Base-by-base conservation (phyloP, 2,888 invertebrate genomes). In the Magallana nippona region DNA sequence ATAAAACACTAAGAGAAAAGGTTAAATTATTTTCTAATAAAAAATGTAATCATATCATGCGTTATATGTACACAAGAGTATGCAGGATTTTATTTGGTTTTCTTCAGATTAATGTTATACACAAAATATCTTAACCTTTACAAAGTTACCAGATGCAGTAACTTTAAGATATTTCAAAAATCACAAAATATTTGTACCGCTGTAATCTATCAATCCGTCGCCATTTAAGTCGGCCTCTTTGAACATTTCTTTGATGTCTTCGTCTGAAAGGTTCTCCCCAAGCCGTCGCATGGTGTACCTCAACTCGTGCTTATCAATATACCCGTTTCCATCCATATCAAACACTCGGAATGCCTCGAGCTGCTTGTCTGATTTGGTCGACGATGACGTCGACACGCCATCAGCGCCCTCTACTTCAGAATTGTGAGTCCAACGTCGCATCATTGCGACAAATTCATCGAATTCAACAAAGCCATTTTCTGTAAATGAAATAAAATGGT, bases 181-280 rank as follows among this genome's bases (percentile, higher is more conserved):
- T 60, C 19, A 60, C 19, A 78, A 44, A 55, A 78, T 10, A 44
- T 27, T 22, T 88, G 82, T 84, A 93, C 94, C 94, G 85, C 93
- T 93, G 86, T 91, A 93, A 85, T 94, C 93, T 87, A 94, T 94
- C 85, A 92, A 91, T 13, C 94, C 94, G 83, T 94, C 94, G 0
- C 92, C 92, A 85, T 94, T 93, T 62, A 91, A 88, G 86, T 94
- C 94, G 0, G 94, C 94, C 81, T 92, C 90, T 71, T 89, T 88
- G 86, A 94, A 93, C 94, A 94, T 94, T 32, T 91, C 93, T 71
- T 91, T 92, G 17, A 93, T 89, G 86, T 94, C 94, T 1, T 92
- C 92, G 55, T 93, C 93, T 13, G 91, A 89, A 60, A 93, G 86
- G 85, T 91, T 92, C 88, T 94, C 94, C 15, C 94, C 94, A 60